Evolutionary conservation across 2,888 invertebrate genomes (phyloP).

Genomic region (Cheilosia grossa): DNA sequence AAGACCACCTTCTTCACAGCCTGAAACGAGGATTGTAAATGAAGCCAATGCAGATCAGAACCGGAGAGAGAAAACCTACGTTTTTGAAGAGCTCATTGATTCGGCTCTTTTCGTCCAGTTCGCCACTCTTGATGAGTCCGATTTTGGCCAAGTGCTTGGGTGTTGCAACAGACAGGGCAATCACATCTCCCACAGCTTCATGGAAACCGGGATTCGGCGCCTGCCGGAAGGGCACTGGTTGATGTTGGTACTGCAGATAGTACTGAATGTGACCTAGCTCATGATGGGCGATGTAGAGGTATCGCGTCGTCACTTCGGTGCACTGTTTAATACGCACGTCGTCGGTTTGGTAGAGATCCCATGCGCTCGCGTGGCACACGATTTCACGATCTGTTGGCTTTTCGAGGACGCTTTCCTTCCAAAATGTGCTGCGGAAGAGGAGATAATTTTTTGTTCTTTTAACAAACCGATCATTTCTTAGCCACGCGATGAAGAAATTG

Average conservation of each 20-base stretch:
- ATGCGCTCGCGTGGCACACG: slow-evolving; percentile 94
- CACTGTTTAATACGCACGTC: slow-evolving; percentile 91
- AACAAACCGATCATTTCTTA: too few relatives aligned
- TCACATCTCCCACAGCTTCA: slow-evolving; percentile 89
- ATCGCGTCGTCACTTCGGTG: slow-evolving; percentile 84
- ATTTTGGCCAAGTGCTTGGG: slow-evolving; percentile 89
- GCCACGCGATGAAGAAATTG: background rate
- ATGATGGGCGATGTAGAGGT: slow-evolving; percentile 86
- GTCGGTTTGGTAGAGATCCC: slow-evolving; percentile 92
- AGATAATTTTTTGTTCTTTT: too few relatives aligned
- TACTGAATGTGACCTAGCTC: slow-evolving; percentile 89
- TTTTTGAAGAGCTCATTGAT: slow-evolving; percentile 87
- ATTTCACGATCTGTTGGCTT: slow-evolving; percentile 89
- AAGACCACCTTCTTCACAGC: slow-evolving; percentile 87
- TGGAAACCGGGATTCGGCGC: slow-evolving; percentile 87
- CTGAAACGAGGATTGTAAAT: slow-evolving; percentile 52
- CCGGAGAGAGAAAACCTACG: slow-evolving; percentile 52
- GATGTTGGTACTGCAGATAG: slow-evolving; percentile 86
- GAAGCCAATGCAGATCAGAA: background rate
- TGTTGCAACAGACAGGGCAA: slow-evolving; percentile 88
- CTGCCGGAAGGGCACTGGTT: slow-evolving; percentile 85
- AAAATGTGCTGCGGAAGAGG: slow-evolving; percentile 85
- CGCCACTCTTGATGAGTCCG: slow-evolving; percentile 85
- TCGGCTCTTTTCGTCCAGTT: slow-evolving; percentile 86
- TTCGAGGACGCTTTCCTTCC: slow-evolving; percentile 92